These are phyloP conservation scores for Magallana angulata DNA, from an alignment of 1,140 invertebrate species.

Conservation along the genomic window DNA sequence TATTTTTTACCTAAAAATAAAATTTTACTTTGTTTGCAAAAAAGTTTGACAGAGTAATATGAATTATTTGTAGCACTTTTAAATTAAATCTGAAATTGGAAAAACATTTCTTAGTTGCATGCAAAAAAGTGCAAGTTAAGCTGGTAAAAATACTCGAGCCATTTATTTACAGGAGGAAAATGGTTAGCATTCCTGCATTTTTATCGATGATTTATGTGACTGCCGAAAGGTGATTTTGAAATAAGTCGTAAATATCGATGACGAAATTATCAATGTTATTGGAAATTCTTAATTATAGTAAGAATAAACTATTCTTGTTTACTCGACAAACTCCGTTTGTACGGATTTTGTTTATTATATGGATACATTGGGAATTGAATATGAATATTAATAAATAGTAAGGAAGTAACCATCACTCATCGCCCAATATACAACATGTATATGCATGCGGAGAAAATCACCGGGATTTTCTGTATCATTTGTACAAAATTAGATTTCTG, in stretches of 20 bases:
- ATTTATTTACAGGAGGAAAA: background rate
- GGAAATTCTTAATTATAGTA: too few relatives aligned
- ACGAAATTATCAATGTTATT: background rate
- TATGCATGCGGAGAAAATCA: too few relatives aligned
- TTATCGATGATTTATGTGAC: background rate
- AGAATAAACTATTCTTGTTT: too few relatives aligned
- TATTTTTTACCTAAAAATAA: background rate
- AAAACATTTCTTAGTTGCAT: background rate
- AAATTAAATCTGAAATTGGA: background rate
- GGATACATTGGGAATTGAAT: too few relatives aligned
- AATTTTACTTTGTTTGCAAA: background rate
- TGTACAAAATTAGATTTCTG: too few relatives aligned
- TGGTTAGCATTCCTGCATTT: background rate
- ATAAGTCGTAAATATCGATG: background rate
- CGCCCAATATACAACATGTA: too few relatives aligned
- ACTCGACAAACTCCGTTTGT: too few relatives aligned
- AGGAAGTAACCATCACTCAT: too few relatives aligned
- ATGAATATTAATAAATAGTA: too few relatives aligned
- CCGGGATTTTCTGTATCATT: too few relatives aligned
- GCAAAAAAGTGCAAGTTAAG: background rate
- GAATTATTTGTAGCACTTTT: background rate
- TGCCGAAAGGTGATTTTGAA: conserved; percentile 2
- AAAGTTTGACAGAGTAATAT: background rate
- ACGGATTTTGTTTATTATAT: too few relatives aligned
- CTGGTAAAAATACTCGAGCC: background rate